Conservation (phyloP, 2,113 vertebrate species). For the Felis chaus region DNA sequence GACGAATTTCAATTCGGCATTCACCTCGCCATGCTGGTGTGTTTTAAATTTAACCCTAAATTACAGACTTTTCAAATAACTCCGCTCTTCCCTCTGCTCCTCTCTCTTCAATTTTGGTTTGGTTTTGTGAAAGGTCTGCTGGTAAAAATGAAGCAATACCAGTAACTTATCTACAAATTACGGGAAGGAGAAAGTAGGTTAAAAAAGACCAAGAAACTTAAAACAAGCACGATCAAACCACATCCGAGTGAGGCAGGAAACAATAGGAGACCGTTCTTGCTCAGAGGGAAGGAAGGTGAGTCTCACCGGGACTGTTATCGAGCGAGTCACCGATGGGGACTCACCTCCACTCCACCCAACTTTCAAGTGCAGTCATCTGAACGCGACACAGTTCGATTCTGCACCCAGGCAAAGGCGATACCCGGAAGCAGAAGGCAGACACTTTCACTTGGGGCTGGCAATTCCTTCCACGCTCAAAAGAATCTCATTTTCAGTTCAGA, state of each 20-base stretch:
- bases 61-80: slow-evolving; percentile 62
- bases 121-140: slow-evolving; percentile 78
- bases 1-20: slow-evolving; percentile 54
- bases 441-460: slow-evolving; percentile 9
- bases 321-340: slow-evolving; percentile 24
- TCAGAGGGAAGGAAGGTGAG: slow-evolving; percentile 82
- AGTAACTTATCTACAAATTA: slow-evolving; percentile 85
- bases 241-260: slow-evolving; percentile 85
- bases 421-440: slow-evolving; percentile 42
- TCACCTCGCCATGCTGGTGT: slow-evolving; percentile 55
- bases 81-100: slow-evolving; percentile 66
- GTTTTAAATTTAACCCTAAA: slow-evolving; percentile 68
- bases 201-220: slow-evolving; percentile 84
- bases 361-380: not conserved
- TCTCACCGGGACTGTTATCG: slow-evolving; percentile 54
- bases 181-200: slow-evolving; percentile 95
- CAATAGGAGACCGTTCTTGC: slow-evolving; percentile 76
- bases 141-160: slow-evolving; percentile 83
- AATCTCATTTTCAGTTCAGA: slow-evolving; percentile 8
- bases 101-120: slow-evolving; percentile 77
- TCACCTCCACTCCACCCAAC: not conserved
- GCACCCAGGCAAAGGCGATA: not conserved
- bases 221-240: slow-evolving; percentile 82
- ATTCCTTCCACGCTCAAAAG: not conserved
- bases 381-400: not conserved